phyloP scores from a whole-genome alignment of 2,797 vertebrate species.

The Clamator glandarius region DNA sequence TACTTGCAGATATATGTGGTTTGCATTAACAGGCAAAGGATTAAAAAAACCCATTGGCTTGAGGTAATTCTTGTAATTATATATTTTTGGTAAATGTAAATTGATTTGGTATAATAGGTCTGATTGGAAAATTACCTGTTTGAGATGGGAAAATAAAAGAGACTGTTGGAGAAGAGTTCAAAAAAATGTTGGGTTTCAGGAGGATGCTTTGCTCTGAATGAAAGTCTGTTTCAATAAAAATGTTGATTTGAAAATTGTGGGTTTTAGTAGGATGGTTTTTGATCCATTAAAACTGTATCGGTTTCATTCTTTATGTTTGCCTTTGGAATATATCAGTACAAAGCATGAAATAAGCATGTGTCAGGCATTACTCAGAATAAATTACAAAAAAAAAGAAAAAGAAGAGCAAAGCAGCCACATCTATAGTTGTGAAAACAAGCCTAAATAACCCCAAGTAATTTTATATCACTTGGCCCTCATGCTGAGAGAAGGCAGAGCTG shows the following conservation, averaged over 20 bases:
- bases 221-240: slow-evolving; percentile 67
- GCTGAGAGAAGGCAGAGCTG: not conserved
- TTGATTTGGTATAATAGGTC: slow-evolving; percentile 45
- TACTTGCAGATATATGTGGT: slow-evolving; percentile 76
- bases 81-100: slow-evolving; percentile 66
- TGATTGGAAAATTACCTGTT: slow-evolving; percentile 77
- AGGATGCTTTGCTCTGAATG: slow-evolving; percentile 36
- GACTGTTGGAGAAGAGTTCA: slow-evolving; percentile 20
- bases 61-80: slow-evolving; percentile 73
- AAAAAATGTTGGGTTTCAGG: slow-evolving; percentile 45
- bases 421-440: slow-evolving; percentile 12
- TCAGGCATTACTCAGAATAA: slow-evolving; percentile 31
- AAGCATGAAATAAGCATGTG: slow-evolving; percentile 63
- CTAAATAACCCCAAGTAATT: not conserved
- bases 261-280: slow-evolving; percentile 55
- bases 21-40: slow-evolving; percentile 76
- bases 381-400: not conserved
- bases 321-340: slow-evolving; percentile 50
- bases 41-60: slow-evolving; percentile 72
- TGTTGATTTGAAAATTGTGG: slow-evolving; percentile 63
- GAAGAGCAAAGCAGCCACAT: not conserved
- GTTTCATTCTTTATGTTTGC: slow-evolving; percentile 53
- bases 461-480: not conserved
- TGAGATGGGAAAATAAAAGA: slow-evolving; percentile 59
- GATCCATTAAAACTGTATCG: slow-evolving; percentile 60